Percentiles rank a stretch among this genome's conserved stretches.
Evolutionary conservation across 2,797 vertebrate genomes (phyloP).

Genomic region (Sebastes cheni): DNA sequence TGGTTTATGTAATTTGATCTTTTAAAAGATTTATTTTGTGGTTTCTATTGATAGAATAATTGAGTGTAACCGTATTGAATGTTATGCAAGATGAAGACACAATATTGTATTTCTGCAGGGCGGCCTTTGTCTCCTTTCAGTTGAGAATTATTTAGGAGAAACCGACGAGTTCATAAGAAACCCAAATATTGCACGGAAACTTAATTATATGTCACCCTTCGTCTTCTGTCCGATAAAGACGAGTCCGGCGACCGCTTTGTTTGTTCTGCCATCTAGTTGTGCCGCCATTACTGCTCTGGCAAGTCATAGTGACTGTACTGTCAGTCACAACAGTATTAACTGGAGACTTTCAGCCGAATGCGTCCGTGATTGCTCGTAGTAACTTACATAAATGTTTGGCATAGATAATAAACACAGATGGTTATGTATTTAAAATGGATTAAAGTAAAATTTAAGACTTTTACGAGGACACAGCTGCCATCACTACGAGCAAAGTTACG

Average conservation of each 20-base stretch:
- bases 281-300: too few species aligned
- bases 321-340: too few species aligned
- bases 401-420: too few species aligned
- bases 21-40: not conserved
- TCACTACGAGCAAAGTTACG: too few species aligned
- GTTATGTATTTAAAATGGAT: too few species aligned
- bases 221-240: too few species aligned
- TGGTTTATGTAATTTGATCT: not conserved
- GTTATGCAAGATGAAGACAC: not conserved
- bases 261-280: fast-evolving
- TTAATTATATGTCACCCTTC: not conserved
- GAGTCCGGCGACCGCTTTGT: too few species aligned
- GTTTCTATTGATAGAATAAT: not conserved
- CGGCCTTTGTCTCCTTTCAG: not conserved
- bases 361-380: fast-evolving
- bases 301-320: too few species aligned
- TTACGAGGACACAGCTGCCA: too few species aligned
- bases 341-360: too few species aligned
- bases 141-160: not conserved
- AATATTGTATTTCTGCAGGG: not conserved
- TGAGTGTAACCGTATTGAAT: not conserved
- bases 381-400: too few species aligned
- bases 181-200: not conserved
- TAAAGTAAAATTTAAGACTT: too few species aligned
- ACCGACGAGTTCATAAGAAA: not conserved